Evolutionary conservation across 1,140 invertebrate species (phyloP), one percentile per base, ranked within the genome.

Genomic region (Bombus superbus): DNA sequence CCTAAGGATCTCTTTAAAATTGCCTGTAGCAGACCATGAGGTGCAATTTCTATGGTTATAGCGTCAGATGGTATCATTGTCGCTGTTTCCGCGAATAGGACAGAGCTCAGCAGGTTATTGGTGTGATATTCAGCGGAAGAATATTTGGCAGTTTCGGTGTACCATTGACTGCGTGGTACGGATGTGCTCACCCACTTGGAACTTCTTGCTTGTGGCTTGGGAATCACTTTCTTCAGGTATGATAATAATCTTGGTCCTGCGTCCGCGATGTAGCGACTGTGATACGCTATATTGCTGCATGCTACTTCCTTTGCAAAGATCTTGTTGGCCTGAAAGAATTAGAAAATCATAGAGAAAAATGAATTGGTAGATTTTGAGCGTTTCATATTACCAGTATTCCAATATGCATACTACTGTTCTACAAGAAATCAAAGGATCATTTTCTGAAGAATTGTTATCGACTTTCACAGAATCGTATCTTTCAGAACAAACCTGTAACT

Each of bases 51-150:
- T 90, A 98, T 97, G 1, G 97, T 96, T 76, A 99, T 95, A 0
- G 98, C 97, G 93, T 98, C 97, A 68, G 95, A 95, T 0, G 98
- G 98, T 42, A 99, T 97, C 74, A 97, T 95, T 18, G 96, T 95
- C 2, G 97, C 95, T 1, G 97, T 97, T 94, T 99, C 98, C 91
- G 98, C 97, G 92, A 99, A 99, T 1, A 98, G 94, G 0, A 99
- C 98, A 35, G 98, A 97, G 88, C 95, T 97, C 68, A 98, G 94
- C 11, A 99, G 95, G 94, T 99, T 99, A 93, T 99, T 99, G 0
- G 98, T 98, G 92, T 98, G 98, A 92, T 99, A 99, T 90, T 98
- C 98, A 8, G 98, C 97, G 0, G 98, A 99, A 1, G 97, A 98
- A 22, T 96, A 92, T 81, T 96, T 95, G 3, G 97, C 97, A 10